A percentile compares a stretch with the other conserved stretches of the same genome.
Conservation (phyloP, 2,113 vertebrate species). For the rat (Rattus norvegicus) region DNA sequence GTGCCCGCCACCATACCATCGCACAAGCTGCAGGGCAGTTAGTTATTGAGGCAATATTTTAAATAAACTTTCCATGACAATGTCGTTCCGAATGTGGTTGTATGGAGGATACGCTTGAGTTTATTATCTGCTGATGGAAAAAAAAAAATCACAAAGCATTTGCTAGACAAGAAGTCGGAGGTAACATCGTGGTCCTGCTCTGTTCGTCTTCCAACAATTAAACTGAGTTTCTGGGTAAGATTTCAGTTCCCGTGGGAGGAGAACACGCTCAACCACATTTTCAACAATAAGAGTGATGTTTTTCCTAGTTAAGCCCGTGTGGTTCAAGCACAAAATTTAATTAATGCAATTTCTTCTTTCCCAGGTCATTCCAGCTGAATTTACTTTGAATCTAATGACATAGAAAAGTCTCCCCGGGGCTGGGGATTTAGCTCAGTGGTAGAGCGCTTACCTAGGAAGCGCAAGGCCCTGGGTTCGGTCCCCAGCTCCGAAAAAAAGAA, state of each 20-base stretch:
- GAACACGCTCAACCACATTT: background rate
- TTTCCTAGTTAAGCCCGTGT: conserved; percentile 16
- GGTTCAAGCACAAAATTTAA: conserved; percentile 52
- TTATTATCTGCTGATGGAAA: background rate
- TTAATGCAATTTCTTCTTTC: background rate
- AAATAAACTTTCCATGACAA: background rate
- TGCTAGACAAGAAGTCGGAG: conserved; percentile 3
- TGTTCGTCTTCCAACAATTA: background rate
- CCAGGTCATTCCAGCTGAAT: conserved; percentile 29
- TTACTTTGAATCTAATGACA: conserved; percentile 33
- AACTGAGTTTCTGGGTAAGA: background rate
- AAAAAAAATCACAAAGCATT: background rate
- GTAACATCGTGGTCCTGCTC: background rate
- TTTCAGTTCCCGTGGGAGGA: background rate
- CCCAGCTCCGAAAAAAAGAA: too few species aligned
- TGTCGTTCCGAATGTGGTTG: background rate
- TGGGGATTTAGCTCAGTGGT: too few species aligned
- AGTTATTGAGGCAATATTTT: conserved; percentile 11
- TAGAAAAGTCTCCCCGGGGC: conserved; percentile 47
- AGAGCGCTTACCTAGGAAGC: too few species aligned
- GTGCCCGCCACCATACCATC: background rate
- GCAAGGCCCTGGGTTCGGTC: too few species aligned
- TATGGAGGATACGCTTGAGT: background rate
- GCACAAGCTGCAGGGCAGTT: background rate
- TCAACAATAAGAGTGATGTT: conserved; percentile 31